Evolutionary conservation across 2,797 vertebrate genomes (phyloP), one percentile per base, ranked within the genome.

Genomic region (Lepus townsendii): DNA sequence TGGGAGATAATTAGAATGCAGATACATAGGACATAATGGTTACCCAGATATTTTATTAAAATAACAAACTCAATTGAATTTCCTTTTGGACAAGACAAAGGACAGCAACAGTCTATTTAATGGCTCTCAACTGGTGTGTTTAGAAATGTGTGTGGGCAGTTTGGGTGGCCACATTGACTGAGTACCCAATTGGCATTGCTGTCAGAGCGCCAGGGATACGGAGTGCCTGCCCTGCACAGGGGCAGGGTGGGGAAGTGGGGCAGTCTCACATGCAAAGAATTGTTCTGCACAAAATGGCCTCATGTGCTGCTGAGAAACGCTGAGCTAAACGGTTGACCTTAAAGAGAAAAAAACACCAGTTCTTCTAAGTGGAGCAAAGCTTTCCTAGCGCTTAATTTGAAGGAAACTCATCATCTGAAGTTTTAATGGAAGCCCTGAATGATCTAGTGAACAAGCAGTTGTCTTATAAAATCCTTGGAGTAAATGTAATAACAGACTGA

Each of bases 221-320:
- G 54, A 77, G 69, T 38, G 62, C 13, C 52, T 69, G 3, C 62
- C 3, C 6, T n/a, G 17, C n/a, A 17, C 79, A 50, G n/a, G 6
- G 42, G 32, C 3, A 3, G 19, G 16, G 12, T 12, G 20, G 24
- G 4, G 50, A 0, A 73, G n/a, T 17, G 42, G 20, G 35, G 52
- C 38, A 69, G 19, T 73, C 32, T 72, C 47, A 90, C 77, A 54
- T 63, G 77, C 71, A 76, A 79, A 91, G 68, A 95, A 47, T 12
- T 75, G 35, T 89, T 94, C 30, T 88, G 63, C 52, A 38, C 57
- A 52, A 80, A 82, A 88, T 77, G 24, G 82, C 50, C 0, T 79
- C n/a, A 76, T 24, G 82, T 42, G 75, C 47, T 86, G 65, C 83
- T 47, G 57, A 91, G 92, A 88, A 95, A 38, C 65, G 62, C 68